Conservation (phyloP, 2,113 vertebrate species). For the Gadus chalcogrammus region DNA sequence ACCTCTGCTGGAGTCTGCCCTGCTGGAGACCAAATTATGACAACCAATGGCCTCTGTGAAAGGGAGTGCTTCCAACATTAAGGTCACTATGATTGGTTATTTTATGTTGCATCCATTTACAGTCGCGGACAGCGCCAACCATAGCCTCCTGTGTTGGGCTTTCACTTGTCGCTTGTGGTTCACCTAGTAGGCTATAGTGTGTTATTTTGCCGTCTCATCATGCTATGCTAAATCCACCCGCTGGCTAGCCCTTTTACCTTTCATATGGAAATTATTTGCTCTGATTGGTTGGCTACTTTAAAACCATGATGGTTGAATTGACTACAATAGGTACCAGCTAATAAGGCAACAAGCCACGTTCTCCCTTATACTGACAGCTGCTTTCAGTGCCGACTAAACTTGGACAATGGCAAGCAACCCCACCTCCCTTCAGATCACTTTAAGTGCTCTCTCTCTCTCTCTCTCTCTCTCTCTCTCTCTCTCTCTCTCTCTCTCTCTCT, state of each 20-base stretch:
- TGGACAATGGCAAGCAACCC: neutral
- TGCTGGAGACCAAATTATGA: conserved; percentile 67
- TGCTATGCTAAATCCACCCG: neutral
- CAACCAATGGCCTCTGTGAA: conserved; percentile 58
- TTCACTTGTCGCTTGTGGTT: too few relatives aligned
- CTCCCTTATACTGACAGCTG: too few relatives aligned
- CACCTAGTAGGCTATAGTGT: too few relatives aligned
- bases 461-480: too few relatives aligned
- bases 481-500: too few relatives aligned
- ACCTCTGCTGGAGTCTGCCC: conserved; percentile 53
- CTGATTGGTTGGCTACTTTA: too few relatives aligned
- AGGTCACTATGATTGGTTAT: conserved; percentile 52
- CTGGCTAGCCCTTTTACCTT: neutral
- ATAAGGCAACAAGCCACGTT: too few relatives aligned
- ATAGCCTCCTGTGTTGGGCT: neutral
- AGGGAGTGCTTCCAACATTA: conserved; percentile 43
- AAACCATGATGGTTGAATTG: too few relatives aligned
- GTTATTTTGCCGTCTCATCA: too few relatives aligned
- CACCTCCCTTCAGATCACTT: neutral
- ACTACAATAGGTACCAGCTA: too few relatives aligned
- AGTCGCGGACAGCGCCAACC: conserved; percentile 17
- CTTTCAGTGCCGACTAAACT: too few relatives aligned
- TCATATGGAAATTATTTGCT: too few relatives aligned
- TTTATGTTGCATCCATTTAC: conserved; percentile 35
- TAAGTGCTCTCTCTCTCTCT: neutral